A percentile compares a stretch with the other conserved stretches of the same genome.
phyloP scores from a whole-genome alignment of 2,797 vertebrate species.

The Sebastes kiyomatsui region DNA sequence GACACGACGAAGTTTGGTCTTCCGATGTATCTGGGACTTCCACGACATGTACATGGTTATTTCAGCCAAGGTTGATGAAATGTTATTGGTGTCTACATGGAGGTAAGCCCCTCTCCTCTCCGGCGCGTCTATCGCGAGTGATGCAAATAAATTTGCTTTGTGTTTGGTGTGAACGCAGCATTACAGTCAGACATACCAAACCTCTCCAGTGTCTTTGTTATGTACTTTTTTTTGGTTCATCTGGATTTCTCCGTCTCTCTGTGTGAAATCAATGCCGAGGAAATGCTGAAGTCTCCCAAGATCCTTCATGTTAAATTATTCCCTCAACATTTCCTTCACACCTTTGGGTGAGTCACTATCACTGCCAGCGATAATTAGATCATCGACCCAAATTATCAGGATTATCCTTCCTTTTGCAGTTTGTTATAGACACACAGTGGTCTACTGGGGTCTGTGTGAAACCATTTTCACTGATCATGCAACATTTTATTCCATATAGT shows the following conservation, averaged over 20 bases:
- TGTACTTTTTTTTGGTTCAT: not conserved
- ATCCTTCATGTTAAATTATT: not conserved
- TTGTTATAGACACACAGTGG: not conserved
- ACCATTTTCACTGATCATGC: not conserved
- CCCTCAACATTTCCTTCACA: not conserved
- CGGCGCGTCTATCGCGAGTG: not conserved
- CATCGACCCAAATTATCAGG: not conserved
- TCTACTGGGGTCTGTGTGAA: not conserved
- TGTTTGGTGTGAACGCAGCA: not conserved
- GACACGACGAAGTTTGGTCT: not conserved
- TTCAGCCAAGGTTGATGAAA: not conserved
- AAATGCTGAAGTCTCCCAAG: not conserved
- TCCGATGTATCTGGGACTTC: not conserved
- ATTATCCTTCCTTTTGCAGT: not conserved
- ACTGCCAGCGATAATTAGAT: not conserved
- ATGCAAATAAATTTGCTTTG: not conserved
- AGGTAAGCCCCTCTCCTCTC: not conserved
- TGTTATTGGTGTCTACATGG: not conserved
- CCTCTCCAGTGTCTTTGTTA: not conserved
- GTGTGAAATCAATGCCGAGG: not conserved
- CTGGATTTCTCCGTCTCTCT: not conserved
- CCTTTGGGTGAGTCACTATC: not conserved
- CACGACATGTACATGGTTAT: not conserved
- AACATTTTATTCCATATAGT: not conserved
- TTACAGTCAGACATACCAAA: not conserved